phyloP scores from a whole-genome alignment of 2,888 invertebrate species.

The Nephrotoma appendiculata region DNA sequence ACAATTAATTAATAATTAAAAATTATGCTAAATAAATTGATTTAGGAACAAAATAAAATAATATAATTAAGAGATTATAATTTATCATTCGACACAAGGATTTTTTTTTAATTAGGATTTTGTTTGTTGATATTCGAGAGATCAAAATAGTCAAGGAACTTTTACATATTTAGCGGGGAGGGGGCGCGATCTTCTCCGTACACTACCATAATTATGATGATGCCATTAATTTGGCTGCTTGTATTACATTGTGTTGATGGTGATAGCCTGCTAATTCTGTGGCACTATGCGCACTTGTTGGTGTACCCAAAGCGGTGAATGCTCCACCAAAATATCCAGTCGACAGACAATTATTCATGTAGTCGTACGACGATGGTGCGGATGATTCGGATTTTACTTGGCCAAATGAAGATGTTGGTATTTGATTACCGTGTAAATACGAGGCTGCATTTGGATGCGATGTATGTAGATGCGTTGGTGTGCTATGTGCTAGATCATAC shows the following conservation, averaged over 20 bases:
- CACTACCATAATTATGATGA: constrained; percentile 44
- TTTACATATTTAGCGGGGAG: neutral
- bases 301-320: constrained; percentile 25
- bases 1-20: neutral
- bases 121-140: neutral
- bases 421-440: neutral
- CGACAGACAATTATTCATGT: constrained; percentile 28
- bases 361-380: constrained; percentile 21
- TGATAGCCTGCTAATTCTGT: constrained; percentile 59
- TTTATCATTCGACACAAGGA: neutral
- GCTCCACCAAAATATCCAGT: constrained; percentile 27
- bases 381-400: constrained; percentile 10
- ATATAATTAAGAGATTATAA: neutral
- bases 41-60: neutral
- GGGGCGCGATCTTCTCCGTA: neutral
- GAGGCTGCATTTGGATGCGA: constrained; percentile 20
- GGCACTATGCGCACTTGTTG: constrained; percentile 23
- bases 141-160: neutral
- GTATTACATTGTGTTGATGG: constrained; percentile 74
- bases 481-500: neutral
- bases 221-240: constrained; percentile 71
- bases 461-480: constrained; percentile 20
- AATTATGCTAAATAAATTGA: neutral
- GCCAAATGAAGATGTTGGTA: constrained; percentile 8
- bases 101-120: neutral